A percentile compares a stretch with the other conserved stretches of the same genome.
Conservation (phyloP, 2,888 invertebrate species). For the Drosophila kambysellisi region DNA sequence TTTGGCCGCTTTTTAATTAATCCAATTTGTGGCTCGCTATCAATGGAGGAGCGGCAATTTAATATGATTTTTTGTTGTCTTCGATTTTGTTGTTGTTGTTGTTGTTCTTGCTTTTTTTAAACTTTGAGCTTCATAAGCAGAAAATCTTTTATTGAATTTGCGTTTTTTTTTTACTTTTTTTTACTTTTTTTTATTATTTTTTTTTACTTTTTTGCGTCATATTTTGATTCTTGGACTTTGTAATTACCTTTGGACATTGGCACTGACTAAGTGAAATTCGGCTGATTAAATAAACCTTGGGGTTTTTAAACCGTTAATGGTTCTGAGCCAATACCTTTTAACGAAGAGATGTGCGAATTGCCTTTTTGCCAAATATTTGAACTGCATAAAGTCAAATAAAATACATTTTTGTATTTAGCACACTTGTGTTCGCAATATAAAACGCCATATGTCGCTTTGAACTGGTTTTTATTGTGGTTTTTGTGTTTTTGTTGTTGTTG, state of each 20-base stretch:
- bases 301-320: constrained; percentile 1
- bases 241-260: constrained; percentile 42
- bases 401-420: constrained; percentile 29
- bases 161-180: too few relatives aligned
- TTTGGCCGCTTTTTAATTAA: constrained; percentile 60
- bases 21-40: constrained; percentile 43
- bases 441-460: constrained; percentile 69
- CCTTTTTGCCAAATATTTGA: constrained; percentile 38
- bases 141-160: constrained; percentile 8
- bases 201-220: constrained; percentile 39
- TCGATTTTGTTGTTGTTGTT: not conserved
- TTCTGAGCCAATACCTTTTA: constrained; percentile 13
- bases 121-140: constrained; percentile 27
- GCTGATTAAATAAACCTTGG: constrained; percentile 35
- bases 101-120: constrained; percentile 8
- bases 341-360: not conserved
- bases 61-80: constrained; percentile 14
- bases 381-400: constrained; percentile 15
- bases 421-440: constrained; percentile 46
- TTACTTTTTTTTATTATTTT: too few relatives aligned
- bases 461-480: constrained; percentile 60
- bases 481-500: constrained; percentile 29
- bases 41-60: constrained; percentile 19
- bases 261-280: constrained; percentile 31
- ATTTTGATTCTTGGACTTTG: constrained; percentile 5